A percentile compares a stretch with the other conserved stretches of the same genome.
Evolutionary conservation across 2,797 vertebrate species (phyloP).

Genomic region (Cyclura pinguis): DNA sequence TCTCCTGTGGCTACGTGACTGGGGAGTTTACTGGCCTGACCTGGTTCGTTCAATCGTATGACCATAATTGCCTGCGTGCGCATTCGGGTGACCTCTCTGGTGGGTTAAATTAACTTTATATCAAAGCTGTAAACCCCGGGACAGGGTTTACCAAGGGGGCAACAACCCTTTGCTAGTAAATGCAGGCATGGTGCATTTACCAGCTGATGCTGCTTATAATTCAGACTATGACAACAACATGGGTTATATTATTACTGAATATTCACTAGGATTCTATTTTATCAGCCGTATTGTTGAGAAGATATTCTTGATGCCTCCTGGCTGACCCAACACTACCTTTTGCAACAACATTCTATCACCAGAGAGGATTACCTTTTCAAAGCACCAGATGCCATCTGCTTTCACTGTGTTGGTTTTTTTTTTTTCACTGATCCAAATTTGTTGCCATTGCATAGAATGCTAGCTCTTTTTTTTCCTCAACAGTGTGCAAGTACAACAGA

Average conservation of each 20-base stretch:
- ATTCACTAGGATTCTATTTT: neutral
- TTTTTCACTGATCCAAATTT: no score
- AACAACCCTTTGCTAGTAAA: neutral
- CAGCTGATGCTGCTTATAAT: neutral
- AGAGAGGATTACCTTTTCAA: neutral
- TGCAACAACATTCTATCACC: neutral
- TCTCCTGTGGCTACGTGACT: no score
- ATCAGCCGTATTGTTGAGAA: neutral
- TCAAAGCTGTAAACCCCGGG: no score
- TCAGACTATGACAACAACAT: neutral
- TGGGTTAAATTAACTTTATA: no score
- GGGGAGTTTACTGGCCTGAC: no score
- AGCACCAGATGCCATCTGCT: neutral
- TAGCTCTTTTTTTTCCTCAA: neutral
- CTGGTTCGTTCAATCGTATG: no score
- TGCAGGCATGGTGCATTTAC: neutral
- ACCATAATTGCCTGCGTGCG: no score
- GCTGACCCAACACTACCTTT: neutral
- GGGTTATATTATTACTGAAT: neutral
- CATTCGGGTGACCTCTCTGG: no score
- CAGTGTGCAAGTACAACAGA: neutral
- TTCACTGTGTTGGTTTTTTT: neutral
- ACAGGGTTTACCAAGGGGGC: no score
- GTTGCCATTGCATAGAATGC: rapidly evolving
- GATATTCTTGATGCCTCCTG: neutral